Evolutionary conservation across 2,113 vertebrate species (phyloP).

Genomic region (Cyphomyrus plagiostoma): DNA sequence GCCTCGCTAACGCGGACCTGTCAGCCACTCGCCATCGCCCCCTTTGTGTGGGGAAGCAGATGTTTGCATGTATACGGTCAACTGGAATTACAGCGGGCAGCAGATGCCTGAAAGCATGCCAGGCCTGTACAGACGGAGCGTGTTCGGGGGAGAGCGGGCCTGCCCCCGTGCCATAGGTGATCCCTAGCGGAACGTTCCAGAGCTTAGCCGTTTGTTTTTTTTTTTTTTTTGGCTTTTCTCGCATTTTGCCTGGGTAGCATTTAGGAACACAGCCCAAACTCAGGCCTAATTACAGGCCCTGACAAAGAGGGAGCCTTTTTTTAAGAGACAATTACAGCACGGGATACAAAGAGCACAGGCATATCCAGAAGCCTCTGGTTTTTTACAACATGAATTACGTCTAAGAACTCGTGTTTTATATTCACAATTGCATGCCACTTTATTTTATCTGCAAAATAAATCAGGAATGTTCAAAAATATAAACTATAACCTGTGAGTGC

Average conservation of each 20-base stretch:
- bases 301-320: slow-evolving; percentile 13
- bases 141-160: slow-evolving; percentile 79
- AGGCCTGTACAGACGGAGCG: slow-evolving; percentile 86
- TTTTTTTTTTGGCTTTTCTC: slow-evolving; percentile 48
- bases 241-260: slow-evolving; percentile 10
- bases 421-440: background rate
- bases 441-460: background rate
- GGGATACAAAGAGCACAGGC: slow-evolving; percentile 1
- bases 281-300: slow-evolving; percentile 36
- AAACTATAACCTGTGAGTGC: background rate
- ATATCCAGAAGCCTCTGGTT: background rate
- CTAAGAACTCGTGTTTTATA: background rate
- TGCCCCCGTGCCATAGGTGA: slow-evolving; percentile 85
- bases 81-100: slow-evolving; percentile 88
- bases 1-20: slow-evolving; percentile 84
- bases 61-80: slow-evolving; percentile 94
- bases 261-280: slow-evolving; percentile 24
- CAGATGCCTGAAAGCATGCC: slow-evolving; percentile 91
- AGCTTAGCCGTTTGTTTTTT: slow-evolving; percentile 54
- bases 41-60: slow-evolving; percentile 92
- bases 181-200: slow-evolving; percentile 70
- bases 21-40: slow-evolving; percentile 80
- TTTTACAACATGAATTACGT: background rate
- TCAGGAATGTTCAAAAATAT: background rate
- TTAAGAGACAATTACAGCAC: slow-evolving; percentile 12